Base-by-base conservation (phyloP, 2,888 invertebrate genomes). In the Amorpha juglandis region DNA sequence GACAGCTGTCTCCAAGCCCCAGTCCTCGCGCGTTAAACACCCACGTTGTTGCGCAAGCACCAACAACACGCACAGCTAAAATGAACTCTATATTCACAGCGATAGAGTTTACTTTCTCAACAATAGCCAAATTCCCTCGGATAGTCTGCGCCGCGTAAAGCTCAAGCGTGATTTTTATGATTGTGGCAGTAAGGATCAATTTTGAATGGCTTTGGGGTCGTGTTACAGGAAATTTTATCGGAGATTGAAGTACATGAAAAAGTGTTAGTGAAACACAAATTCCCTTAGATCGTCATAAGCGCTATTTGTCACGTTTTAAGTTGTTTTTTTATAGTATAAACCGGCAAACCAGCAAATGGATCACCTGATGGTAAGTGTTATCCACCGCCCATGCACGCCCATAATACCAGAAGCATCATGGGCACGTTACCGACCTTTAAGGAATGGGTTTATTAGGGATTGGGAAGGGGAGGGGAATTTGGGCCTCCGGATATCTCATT, bases 1-100 rank as follows among this genome's bases (percentile, higher is more conserved):
- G 87, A 90, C 92, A 92, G 92, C 92, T 93, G 92, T 89, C 89
- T 78, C 85, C 92, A 93, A 84, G 87, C 91, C 88, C 89, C 87
- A 81, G 71, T 77, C 77, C 78, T 78, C 79, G 70, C 78, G 85
- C 83, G 89, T 91, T 91, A 91, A 91, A 91, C 91, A 88, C 90
- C 89, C 88, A 90, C 90, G 84, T 79, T 47, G 78, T 75, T 77
- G 74, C 77, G 74, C 75, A 85, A 80, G 78, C 77, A 73, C 75
- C 71, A 65, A 38, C 0, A 16, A 8, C n/a, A 50, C 35, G 8
- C 4, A 11, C 71, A 76, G 38, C 1, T 11, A 84, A 86, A 79
- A 62, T 12, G 66, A 69, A 77, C 79, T 72, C 65, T 82, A 76
- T 3, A 0, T 0, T 0, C 0, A 0, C 0, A 0, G 0, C 1